Conservation (phyloP, 1,140 invertebrate species). For the Diplogasteroides magnus region DNA sequence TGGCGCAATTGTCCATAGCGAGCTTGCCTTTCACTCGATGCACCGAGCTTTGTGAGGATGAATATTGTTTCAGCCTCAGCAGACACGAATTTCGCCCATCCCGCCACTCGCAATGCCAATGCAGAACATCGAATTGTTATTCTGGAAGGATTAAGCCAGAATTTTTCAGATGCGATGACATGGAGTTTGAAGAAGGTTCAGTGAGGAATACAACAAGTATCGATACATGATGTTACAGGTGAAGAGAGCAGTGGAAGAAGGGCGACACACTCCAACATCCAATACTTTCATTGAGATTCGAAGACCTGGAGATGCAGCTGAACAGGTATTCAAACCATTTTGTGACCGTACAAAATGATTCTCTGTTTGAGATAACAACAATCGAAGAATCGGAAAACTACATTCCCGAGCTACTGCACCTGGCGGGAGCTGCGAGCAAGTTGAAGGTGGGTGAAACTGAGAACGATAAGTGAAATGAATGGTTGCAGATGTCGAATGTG, state of each 20-base stretch:
- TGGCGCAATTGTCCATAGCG: too few relatives aligned
- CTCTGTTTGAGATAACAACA: not conserved
- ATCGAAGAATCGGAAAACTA: constrained; percentile 22
- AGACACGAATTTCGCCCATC: constrained; percentile 13
- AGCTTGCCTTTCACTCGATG: too few relatives aligned
- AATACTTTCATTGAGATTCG: constrained; percentile 20
- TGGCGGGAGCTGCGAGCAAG: constrained; percentile 29
- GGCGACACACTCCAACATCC: constrained; percentile 1
- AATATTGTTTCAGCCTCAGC: constrained; percentile 1
- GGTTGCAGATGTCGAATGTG: constrained; percentile 22
- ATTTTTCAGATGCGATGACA: constrained; percentile 25
- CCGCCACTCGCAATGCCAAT: constrained; percentile 19
- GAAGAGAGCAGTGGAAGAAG: constrained; percentile 18
- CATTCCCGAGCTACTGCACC: constrained; percentile 28
- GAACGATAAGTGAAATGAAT: not conserved
- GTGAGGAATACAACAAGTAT: not conserved
- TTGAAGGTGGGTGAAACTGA: constrained; percentile 12
- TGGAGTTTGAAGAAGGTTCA: constrained; percentile 29
- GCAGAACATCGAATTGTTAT: constrained; percentile 30
- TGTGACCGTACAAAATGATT: not conserved
- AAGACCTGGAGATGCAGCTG: constrained; percentile 13
- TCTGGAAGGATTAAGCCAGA: constrained; percentile 25
- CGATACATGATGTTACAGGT: too few relatives aligned
- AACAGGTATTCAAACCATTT: constrained; percentile 9
- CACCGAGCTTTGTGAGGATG: too few relatives aligned